Percentiles rank a stretch among this genome's conserved stretches.
Evolutionary conservation across 2,113 vertebrate species (phyloP).

Genomic region (Cryptomyrus ogoouensis): DNA sequence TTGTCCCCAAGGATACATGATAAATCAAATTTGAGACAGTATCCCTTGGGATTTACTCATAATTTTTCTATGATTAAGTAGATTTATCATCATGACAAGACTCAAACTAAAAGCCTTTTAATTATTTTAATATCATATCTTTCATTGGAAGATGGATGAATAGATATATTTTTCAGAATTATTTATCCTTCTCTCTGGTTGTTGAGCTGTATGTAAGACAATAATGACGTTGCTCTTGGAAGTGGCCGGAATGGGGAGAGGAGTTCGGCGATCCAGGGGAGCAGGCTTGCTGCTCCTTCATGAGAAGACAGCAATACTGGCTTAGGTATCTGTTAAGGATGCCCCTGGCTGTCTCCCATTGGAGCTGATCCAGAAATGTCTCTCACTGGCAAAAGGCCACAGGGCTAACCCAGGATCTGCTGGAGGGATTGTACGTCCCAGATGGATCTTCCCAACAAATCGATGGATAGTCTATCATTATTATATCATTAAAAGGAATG

Average conservation of each 20-base stretch:
- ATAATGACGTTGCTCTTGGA: background rate
- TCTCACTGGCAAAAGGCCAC: background rate
- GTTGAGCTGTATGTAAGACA: background rate
- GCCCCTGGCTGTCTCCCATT: background rate
- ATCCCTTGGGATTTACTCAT: background rate
- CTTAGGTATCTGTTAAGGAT: background rate
- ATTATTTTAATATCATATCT: background rate
- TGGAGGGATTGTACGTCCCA: background rate
- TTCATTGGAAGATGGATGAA: background rate
- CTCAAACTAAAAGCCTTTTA: background rate
- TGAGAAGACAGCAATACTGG: background rate
- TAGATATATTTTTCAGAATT: background rate
- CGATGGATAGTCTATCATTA: background rate
- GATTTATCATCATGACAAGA: slow-evolving; percentile 1
- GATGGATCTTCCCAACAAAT: background rate
- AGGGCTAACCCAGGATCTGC: background rate
- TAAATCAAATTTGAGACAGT: background rate
- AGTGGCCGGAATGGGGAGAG: background rate
- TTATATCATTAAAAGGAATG: background rate
- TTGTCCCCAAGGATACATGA: background rate
- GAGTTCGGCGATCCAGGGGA: background rate
- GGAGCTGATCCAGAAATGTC: background rate
- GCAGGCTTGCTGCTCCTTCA: background rate
- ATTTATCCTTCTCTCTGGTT: background rate
- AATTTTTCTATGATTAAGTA: background rate